Base-by-base conservation (phyloP, 2,797 vertebrate genomes). In the Labeo calbasu region DNA sequence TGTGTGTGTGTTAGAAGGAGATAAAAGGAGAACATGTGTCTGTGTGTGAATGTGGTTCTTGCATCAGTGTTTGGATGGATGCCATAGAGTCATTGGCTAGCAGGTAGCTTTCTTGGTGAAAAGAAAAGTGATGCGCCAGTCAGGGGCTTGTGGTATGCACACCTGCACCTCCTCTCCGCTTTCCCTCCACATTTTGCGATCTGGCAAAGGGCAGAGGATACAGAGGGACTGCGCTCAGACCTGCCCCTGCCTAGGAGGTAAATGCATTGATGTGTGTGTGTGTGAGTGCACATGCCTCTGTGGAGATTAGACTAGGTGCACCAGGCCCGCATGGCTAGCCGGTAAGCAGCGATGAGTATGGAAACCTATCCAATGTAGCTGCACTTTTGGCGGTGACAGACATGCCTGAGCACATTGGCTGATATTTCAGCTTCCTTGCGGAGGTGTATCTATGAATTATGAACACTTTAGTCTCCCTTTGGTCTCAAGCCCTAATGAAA, bases 121-220 rank as follows among this genome's bases (percentile, higher is more conserved):
- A 36, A 70, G 28, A 77, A n/a, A 78, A 43, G n/a, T 69, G 68
- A 79, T 82, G 86, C 88, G 85, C 92, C 90, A 91, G 68, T 89
- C 70, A 80, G 88, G 87, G 85, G 91, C 87, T 91, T 93, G 92
- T 94, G 94, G 94, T 93, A 94, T 94, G 94, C 93, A 94, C 94
- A 95, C 94, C 95, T 95, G 94, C 66, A 73, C 79, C 77, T 85
- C 81, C 86, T 66, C 80, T 84, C 78, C 90, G 84, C 61, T 82
- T 82, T 83, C 75, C 1, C 79, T 88, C 86, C 32, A 36, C 32
- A 76, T 80, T 84, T 80, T 75, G 76, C 19, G 25, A 82, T 77
- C 78, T 88, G 73, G 79, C 43, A 85, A 84, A 80, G 86, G 82
- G 81, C 63, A 72, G 57, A 84, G 78, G 75, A 86, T 83, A 84